Conservation (phyloP, 2,113 vertebrate genomes). For the Microcebus lehilahytsara region DNA sequence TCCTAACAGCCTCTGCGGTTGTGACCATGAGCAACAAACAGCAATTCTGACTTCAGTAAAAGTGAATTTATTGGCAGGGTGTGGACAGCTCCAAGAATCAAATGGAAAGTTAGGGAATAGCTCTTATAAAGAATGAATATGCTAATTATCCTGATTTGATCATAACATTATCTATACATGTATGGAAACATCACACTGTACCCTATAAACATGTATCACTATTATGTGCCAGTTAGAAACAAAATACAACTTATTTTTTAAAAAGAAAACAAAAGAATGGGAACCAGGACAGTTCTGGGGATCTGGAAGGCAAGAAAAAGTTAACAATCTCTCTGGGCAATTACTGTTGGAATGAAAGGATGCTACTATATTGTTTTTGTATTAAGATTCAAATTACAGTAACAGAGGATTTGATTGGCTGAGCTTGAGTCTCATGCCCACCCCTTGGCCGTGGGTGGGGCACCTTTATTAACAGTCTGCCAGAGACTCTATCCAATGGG, state of each 20-base stretch:
- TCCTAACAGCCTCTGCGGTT: neutral
- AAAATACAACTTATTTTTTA: neutral
- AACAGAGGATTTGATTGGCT: neutral
- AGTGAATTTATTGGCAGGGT: neutral
- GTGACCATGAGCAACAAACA: neutral
- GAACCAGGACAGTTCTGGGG: neutral
- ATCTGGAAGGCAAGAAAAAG: neutral
- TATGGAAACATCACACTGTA: neutral
- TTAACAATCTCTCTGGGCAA: neutral
- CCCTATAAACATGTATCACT: neutral
- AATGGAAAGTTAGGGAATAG: neutral
- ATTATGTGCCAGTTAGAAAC: neutral
- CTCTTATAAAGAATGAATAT: neutral
- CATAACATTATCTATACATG: neutral
- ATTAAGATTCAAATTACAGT: neutral
- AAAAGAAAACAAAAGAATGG: neutral
- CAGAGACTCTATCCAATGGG: neutral
- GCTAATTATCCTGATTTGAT: neutral
- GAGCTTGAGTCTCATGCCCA: neutral
- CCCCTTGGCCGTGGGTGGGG: rapidly evolving
- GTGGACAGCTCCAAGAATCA: neutral
- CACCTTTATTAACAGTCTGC: neutral
- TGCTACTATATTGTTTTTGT: neutral
- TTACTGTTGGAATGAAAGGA: neutral
- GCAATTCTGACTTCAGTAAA: neutral